These are phyloP conservation scores for Macroglossus sobrinus DNA, from an alignment of 2,113 vertebrate species.

Conservation along the genomic window DNA sequence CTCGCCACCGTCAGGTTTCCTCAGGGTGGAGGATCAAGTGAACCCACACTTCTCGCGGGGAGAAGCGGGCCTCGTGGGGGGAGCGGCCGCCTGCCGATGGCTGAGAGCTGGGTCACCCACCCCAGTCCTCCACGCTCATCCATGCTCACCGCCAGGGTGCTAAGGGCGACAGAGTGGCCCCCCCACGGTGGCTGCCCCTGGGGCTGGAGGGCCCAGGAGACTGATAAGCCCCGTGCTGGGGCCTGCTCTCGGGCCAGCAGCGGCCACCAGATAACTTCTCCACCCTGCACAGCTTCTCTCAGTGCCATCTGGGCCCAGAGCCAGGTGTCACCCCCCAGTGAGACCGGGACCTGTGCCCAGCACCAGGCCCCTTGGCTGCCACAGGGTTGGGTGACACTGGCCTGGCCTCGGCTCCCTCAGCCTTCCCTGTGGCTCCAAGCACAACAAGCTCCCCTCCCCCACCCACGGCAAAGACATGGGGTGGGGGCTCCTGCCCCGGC, in stretches of 20 bases:
- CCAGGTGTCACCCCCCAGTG: not conserved
- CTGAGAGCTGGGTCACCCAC: not conserved
- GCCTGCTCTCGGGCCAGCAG: not conserved
- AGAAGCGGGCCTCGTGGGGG: not conserved
- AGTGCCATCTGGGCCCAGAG: fast-evolving
- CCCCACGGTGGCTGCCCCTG: not conserved
- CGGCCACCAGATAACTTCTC: slow-evolving; percentile 34
- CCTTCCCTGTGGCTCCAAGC: not conserved
- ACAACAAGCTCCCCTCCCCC: not conserved
- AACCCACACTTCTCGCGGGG: fast-evolving
- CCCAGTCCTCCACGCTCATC: not conserved
- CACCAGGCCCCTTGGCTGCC: not conserved
- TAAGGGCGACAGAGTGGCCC: not conserved
- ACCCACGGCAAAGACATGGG: not conserved
- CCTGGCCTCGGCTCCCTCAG: not conserved
- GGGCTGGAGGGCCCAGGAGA: not conserved
- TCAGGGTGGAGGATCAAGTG: not conserved
- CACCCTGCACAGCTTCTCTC: not conserved
- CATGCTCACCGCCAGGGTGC: not conserved
- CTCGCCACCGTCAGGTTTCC: not conserved
- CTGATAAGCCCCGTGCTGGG: not conserved
- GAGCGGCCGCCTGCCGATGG: fast-evolving
- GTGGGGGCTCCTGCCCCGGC: not conserved
- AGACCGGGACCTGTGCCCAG: not conserved
- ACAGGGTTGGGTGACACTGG: no score